These are phyloP conservation scores for Orthosia gracilis DNA, from an alignment of 2,888 invertebrate species.

Conservation along the genomic window DNA sequence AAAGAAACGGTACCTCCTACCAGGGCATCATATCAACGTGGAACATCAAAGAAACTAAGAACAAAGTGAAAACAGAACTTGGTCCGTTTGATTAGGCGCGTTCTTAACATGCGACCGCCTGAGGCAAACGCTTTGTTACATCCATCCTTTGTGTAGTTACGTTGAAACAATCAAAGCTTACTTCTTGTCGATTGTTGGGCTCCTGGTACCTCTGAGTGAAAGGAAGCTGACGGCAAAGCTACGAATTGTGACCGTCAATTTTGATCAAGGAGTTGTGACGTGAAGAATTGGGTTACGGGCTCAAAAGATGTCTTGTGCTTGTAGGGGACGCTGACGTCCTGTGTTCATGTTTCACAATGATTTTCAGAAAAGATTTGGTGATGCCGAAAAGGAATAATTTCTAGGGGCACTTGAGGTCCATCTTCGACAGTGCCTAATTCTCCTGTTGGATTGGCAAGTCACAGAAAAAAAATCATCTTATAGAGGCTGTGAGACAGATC, in stretches of 20 bases:
- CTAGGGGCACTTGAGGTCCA: not conserved
- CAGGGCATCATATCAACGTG: slow-evolving; percentile 82
- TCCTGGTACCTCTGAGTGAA: slow-evolving; percentile 72
- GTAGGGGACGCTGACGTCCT: slow-evolving; percentile 13
- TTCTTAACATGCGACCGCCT: slow-evolving; percentile 83
- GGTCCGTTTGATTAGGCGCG: slow-evolving; percentile 89
- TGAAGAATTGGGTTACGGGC: slow-evolving; percentile 43
- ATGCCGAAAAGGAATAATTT: not conserved
- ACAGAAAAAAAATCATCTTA: no score
- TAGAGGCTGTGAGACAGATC: no score
- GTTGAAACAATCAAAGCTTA: slow-evolving; percentile 76
- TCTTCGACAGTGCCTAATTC: slow-evolving; percentile 6
- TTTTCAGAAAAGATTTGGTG: not conserved
- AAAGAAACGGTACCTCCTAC: slow-evolving; percentile 75
- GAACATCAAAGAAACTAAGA: slow-evolving; percentile 88
- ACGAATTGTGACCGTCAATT: slow-evolving; percentile 60
- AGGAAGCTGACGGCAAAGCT: slow-evolving; percentile 55
- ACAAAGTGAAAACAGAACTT: slow-evolving; percentile 87
- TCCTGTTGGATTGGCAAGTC: no score
- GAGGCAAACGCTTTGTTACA: slow-evolving; percentile 86
- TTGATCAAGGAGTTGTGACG: slow-evolving; percentile 54
- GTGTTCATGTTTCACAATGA: slow-evolving; percentile 31
- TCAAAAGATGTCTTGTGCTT: slow-evolving; percentile 42
- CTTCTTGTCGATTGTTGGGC: slow-evolving; percentile 83
- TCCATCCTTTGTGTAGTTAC: slow-evolving; percentile 78